Evolutionary conservation across 1,140 invertebrate genomes (phyloP).

Genomic region (Scaptomyza graminum): DNA sequence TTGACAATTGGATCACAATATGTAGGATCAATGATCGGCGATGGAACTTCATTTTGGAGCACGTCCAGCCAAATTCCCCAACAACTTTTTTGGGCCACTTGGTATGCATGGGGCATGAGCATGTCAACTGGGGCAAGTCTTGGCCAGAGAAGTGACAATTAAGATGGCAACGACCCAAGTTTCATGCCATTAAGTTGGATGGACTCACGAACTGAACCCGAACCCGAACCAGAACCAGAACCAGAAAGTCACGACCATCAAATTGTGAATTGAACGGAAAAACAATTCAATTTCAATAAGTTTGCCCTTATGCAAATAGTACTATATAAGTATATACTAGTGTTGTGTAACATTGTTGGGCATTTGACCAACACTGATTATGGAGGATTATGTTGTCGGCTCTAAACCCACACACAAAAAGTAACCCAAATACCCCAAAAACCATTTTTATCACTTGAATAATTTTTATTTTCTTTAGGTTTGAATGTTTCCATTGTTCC

Average conservation of each 20-base stretch:
- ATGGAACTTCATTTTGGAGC: conserved; percentile 33
- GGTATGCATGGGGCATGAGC: conserved; percentile 25
- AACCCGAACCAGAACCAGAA: too few species aligned
- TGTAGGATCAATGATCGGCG: conserved; percentile 22
- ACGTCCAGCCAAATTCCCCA: conserved; percentile 47
- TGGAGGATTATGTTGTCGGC: too few species aligned
- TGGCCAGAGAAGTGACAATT: conserved; percentile 21
- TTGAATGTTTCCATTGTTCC: conserved; percentile 17
- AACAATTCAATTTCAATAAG: too few species aligned
- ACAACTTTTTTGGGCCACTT: conserved; percentile 41
- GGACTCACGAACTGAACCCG: conserved; percentile 45
- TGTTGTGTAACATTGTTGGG: background rate
- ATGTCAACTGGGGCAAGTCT: background rate
- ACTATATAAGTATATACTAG: background rate
- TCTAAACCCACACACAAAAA: too few species aligned
- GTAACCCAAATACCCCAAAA: conserved; percentile 3
- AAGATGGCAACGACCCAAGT: conserved; percentile 43
- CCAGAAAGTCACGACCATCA: conserved; percentile 44
- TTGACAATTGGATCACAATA: background rate
- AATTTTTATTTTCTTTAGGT: background rate
- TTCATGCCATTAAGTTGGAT: conserved; percentile 37
- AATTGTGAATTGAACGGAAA: conserved; percentile 8
- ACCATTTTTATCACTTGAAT: conserved; percentile 1
- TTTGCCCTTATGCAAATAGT: background rate
- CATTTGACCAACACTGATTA: background rate